Evolutionary conservation across 2,113 vertebrate genomes (phyloP).

Genomic region (Antechinus flavipes): DNA sequence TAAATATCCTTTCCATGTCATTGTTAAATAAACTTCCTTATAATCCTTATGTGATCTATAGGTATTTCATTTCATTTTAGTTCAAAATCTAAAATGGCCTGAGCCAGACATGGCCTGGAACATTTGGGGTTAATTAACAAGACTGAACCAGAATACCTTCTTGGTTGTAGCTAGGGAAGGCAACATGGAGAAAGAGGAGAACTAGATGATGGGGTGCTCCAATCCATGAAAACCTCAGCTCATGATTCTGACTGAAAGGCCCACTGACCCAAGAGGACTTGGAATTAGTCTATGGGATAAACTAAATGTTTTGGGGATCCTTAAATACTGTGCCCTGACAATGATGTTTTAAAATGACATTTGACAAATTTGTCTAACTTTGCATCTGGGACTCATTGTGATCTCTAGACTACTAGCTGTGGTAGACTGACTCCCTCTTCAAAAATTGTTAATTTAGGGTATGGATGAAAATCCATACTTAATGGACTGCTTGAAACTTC

Average conservation of each 20-base stretch:
- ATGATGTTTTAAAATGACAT: not conserved
- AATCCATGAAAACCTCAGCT: not conserved
- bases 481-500: not conserved
- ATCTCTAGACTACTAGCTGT: not conserved
- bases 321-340: not conserved
- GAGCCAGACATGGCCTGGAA: not conserved
- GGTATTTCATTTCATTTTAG: not conserved
- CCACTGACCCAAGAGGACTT: not conserved
- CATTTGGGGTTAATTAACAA: not conserved
- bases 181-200: not conserved
- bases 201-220: no score
- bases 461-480: not conserved
- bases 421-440: not conserved
- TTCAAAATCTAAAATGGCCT: not conserved
- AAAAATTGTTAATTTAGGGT: not conserved
- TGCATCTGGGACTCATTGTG: not conserved
- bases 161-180: not conserved
- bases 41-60: not conserved
- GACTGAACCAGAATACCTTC: not conserved
- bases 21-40: not conserved
- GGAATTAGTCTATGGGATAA: not conserved
- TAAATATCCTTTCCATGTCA: not conserved
- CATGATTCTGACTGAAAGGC: not conserved
- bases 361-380: not conserved
- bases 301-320: not conserved